A percentile compares a stretch with the other conserved stretches of the same genome.
Conservation (phyloP, 2,888 invertebrate species). For the Cerastis rubricosa region DNA sequence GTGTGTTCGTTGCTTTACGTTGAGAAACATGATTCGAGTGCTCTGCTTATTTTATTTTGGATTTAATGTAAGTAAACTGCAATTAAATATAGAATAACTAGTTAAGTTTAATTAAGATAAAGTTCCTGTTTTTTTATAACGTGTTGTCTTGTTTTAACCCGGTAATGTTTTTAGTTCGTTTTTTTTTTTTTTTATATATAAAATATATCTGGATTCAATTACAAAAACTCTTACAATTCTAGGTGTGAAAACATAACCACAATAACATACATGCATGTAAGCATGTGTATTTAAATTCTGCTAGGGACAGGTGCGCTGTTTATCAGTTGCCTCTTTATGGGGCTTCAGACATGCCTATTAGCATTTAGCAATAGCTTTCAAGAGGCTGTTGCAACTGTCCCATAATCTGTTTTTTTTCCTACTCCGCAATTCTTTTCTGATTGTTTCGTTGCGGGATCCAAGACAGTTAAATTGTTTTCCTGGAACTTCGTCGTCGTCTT, state of each 20-base stretch:
- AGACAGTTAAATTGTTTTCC: too few species aligned
- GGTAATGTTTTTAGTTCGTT: neutral
- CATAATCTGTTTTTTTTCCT: neutral
- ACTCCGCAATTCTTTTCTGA: too few species aligned
- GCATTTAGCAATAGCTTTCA: neutral
- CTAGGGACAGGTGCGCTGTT: neutral
- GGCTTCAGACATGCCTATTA: neutral
- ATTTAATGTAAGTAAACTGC: slow-evolving; percentile 64
- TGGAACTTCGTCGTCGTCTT: too few species aligned
- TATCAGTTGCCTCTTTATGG: neutral
- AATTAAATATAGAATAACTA: slow-evolving; percentile 1
- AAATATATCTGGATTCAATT: neutral
- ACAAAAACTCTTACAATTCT: neutral
- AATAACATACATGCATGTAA: neutral
- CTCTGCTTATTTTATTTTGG: slow-evolving; percentile 59
- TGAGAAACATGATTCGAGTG: slow-evolving; percentile 68
- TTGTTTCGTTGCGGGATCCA: too few species aligned
- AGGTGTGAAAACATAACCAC: neutral
- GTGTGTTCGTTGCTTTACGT: slow-evolving; percentile 63
- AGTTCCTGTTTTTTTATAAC: neutral
- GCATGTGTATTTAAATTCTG: neutral
- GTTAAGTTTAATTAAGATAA: too few species aligned
- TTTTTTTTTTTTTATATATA: neutral
- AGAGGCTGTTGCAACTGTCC: neutral
- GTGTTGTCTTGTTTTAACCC: neutral